These are phyloP conservation scores for Melanotaenia pygmaea DNA, from an alignment of 2,797 vertebrate species.

Conservation along the genomic window DNA sequence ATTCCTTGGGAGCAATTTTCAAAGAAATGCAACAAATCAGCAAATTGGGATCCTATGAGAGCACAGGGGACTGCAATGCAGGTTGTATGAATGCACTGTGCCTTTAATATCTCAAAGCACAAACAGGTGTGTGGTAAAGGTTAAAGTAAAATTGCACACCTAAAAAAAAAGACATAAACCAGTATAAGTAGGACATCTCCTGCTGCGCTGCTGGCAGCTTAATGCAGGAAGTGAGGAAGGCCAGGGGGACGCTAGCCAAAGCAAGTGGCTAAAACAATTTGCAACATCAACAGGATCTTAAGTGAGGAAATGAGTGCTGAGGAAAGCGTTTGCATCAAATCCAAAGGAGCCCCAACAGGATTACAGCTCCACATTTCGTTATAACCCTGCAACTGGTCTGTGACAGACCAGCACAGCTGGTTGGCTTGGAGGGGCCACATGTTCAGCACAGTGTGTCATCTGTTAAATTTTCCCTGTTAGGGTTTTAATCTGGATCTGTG, in stretches of 20 bases:
- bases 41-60: conserved; percentile 30
- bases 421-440: conserved; percentile 18
- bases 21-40: conserved; percentile 52
- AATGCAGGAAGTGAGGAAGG: conserved; percentile 37
- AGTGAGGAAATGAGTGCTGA: conserved; percentile 45
- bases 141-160: conserved; percentile 7
- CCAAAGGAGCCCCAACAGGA: conserved; percentile 60
- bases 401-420: conserved; percentile 20
- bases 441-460: conserved; percentile 6
- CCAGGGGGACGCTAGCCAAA: conserved; percentile 37
- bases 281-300: conserved; percentile 64
- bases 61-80: conserved; percentile 13
- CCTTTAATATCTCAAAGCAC: conserved; percentile 22
- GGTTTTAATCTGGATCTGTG: conserved; percentile 22
- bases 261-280: conserved; percentile 64
- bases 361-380: conserved; percentile 55
- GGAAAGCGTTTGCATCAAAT: conserved; percentile 66
- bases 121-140: conserved; percentile 11
- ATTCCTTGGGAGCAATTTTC: conserved; percentile 45
- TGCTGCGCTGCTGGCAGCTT: conserved; percentile 36
- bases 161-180: conserved; percentile 12
- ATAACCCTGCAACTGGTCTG: conserved; percentile 25
- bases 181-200: conserved; percentile 40
- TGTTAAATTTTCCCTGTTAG: conserved; percentile 23
- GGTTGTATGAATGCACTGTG: conserved; percentile 1